These are phyloP conservation scores for Stichodactyla mertensii DNA, from an alignment of 64 coral and sea anemone species.

Conservation along the genomic window DNA sequence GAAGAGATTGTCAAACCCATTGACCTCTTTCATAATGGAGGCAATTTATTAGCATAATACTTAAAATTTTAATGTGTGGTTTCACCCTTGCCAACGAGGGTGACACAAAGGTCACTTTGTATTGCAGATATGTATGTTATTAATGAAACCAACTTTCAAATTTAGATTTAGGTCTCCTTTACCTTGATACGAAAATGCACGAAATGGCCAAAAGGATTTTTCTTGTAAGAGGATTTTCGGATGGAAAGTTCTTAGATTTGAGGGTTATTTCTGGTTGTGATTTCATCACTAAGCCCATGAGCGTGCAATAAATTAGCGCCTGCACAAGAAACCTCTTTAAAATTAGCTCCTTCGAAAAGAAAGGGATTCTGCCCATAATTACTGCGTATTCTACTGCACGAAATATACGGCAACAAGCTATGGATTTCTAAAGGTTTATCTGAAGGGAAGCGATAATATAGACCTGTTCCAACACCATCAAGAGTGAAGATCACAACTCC, in stretches of 20 bases:
- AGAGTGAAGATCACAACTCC: conserved; percentile 86
- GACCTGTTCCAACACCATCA: conserved; percentile 72
- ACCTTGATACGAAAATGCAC: no score
- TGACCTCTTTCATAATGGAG: no score
- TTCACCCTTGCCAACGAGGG: no score
- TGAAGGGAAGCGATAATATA: conserved; percentile 68
- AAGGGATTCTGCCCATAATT: conserved; percentile 91
- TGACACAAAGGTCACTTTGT: no score
- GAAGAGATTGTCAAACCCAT: no score
- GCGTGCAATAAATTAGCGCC: conserved; percentile 61
- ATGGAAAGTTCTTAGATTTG: background rate
- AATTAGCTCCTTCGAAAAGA: conserved; percentile 79
- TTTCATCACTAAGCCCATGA: conserved; percentile 18
- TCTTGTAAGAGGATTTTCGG: no score
- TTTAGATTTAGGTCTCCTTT: no score
- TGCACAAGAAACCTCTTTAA: conserved; percentile 34
- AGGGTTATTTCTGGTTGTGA: background rate
- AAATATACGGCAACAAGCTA: conserved; percentile 67
- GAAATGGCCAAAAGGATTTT: no score
- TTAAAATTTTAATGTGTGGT: no score
- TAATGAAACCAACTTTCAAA: no score
- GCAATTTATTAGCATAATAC: no score
- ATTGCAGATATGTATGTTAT: no score
- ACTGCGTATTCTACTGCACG: conserved; percentile 66
- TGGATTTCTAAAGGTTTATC: conserved; percentile 31